Conservation (phyloP, 2,797 vertebrate genomes). For the Microchirus variegatus region DNA sequence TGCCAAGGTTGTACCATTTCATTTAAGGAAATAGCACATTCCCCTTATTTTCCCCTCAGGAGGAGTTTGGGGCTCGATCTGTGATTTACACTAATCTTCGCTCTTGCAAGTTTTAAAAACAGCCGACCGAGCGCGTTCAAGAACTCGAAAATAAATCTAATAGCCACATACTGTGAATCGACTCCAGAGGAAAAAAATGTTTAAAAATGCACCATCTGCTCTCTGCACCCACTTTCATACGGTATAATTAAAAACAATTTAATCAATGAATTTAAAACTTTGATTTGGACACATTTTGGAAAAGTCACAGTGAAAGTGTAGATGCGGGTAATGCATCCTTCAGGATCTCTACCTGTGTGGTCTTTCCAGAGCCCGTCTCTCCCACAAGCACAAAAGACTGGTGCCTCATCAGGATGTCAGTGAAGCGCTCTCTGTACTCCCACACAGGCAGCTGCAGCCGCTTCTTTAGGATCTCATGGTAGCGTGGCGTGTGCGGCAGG, state of each 20-base stretch:
- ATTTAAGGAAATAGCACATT: constrained; percentile 33
- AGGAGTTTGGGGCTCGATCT: constrained; percentile 24
- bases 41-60: constrained; percentile 41
- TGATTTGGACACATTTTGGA: constrained; percentile 12
- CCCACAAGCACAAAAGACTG: constrained; percentile 95
- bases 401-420: constrained; percentile 89
- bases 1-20: constrained; percentile 25
- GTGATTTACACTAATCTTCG: constrained; percentile 54
- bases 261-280: constrained; percentile 1
- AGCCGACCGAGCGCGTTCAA: constrained; percentile 28
- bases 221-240: constrained; percentile 10
- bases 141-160: constrained; percentile 32
- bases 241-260: constrained; percentile 36
- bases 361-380: constrained; percentile 96
- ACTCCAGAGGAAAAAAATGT: constrained; percentile 21
- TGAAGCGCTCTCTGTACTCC: constrained; percentile 95
- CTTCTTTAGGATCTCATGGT: constrained; percentile 95
- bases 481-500: constrained; percentile 93
- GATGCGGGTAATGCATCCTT: not conserved
- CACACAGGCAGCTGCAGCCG: constrained; percentile 93
- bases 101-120: constrained; percentile 26
- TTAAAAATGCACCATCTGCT: constrained; percentile 34
- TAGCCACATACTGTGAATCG: constrained; percentile 23
- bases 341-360: constrained; percentile 88
- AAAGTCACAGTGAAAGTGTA: not conserved